Percentiles rank a stretch among this genome's conserved stretches.
These are phyloP conservation scores for Sarcophaga peregrina DNA, from an alignment of 1,140 invertebrate species.

Conservation along the genomic window DNA sequence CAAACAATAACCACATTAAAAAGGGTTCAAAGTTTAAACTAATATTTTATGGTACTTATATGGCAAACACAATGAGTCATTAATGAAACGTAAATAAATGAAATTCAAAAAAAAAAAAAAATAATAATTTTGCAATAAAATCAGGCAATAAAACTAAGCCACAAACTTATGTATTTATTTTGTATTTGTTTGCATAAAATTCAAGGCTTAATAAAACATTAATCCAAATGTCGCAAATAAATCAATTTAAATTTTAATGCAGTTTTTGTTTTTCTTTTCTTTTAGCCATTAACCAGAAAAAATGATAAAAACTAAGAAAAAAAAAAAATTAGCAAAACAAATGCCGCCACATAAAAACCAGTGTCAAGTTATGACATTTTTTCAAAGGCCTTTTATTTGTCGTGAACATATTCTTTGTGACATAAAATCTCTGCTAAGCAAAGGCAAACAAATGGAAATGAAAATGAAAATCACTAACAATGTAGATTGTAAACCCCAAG, in stretches of 20 bases:
- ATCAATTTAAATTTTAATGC: constrained; percentile 39
- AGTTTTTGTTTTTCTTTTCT: neutral
- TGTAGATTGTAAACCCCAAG: neutral
- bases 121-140: neutral
- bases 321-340: neutral
- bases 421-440: neutral
- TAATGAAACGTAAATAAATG: neutral
- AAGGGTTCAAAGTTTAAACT: constrained; percentile 15
- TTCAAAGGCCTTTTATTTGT: neutral
- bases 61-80: neutral
- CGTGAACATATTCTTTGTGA: neutral
- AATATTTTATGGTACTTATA: neutral
- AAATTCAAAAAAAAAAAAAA: neutral
- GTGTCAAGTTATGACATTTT: constrained; percentile 40
- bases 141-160: too few relatives aligned
- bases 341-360: constrained; percentile 34
- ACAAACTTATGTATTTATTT: too few relatives aligned
- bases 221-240: constrained; percentile 32
- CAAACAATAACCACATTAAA: neutral
- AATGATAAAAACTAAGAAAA: neutral
- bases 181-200: neutral
- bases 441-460: too few relatives aligned
- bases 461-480: neutral
- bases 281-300: neutral
- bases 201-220: constrained; percentile 40